Percentiles rank a stretch among this genome's conserved stretches.
Evolutionary conservation across 2,113 vertebrate genomes (phyloP).

Genomic region (Rhinoderma darwinii): DNA sequence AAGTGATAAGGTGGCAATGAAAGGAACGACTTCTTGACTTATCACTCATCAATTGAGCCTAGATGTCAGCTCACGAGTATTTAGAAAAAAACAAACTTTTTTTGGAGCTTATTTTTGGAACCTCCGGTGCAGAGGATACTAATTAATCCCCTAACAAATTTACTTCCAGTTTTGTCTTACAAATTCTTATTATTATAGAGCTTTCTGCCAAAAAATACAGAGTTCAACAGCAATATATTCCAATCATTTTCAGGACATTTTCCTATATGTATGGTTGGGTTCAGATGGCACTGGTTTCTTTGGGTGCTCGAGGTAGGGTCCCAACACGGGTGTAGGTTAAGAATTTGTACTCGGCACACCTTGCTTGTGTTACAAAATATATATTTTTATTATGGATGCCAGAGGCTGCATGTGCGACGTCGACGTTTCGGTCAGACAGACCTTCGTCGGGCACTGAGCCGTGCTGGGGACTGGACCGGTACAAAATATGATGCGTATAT

Average conservation of each 20-base stretch:
- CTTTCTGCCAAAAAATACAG: background rate
- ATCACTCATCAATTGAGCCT: background rate
- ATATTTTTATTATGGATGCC: no score
- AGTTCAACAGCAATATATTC: background rate
- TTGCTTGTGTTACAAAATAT: no score
- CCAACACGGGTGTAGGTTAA: no score
- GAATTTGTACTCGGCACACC: no score
- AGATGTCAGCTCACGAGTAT: background rate
- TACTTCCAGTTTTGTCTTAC: conserved; percentile 27
- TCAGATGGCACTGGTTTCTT: no score
- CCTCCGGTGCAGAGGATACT: background rate
- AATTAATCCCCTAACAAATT: conserved; percentile 36
- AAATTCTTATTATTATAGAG: background rate
- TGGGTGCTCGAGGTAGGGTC: no score
- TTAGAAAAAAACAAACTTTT: background rate
- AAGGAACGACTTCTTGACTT: background rate
- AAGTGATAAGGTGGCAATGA: background rate
- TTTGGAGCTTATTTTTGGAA: background rate
- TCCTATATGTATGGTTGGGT: no score
- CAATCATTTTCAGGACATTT: background rate
- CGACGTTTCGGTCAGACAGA: no score
- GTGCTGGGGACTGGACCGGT: no score
- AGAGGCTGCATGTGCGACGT: no score
- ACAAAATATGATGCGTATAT: no score
- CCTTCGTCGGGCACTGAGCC: no score